Evolutionary conservation across 2,888 invertebrate genomes (phyloP), one percentile per base, ranked within the genome.

Genomic region (Scaptomyza tumidula): DNA sequence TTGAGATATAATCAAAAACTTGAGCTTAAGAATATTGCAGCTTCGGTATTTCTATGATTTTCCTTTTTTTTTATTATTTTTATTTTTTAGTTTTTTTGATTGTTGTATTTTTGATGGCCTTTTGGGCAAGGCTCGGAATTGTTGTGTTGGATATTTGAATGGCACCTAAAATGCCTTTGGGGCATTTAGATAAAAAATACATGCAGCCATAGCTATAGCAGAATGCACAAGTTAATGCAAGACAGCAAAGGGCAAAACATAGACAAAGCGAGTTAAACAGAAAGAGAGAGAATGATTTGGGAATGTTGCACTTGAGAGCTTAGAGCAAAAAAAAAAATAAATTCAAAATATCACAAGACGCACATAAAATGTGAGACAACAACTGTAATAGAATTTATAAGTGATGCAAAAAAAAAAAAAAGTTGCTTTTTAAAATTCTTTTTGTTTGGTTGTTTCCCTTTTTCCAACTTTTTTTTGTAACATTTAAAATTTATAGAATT

Each of bases 101-200:
- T 14, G 39, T 41, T 29, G 37, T 14, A 9, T 45, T 29, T 45
- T 16, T 14, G 50, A 37, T 52, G 56, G 19, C 45, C 60, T 29
- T 54, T 44, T 49, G 75, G 43, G 49, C 7, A 11, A 60, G 65
- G 44, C 59, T 44, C 55, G 45, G 48, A 52, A 65, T 60, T 77
- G 73, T 63, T 77, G 63, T 65, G 41, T 77, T 70, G 69, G 62
- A 71, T 65, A 71, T 71, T 70, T 64, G 57, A 64, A 64, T 71
- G 71, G 61, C 71, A 71, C 39, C 57, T 75, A 86, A 88, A 85
- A 85, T 68, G 84, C 72, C 88, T 80, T 83, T 74, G 60, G 84
- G 88, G 86, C 78, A 80, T 86, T 86, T 72, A 71, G 84, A 84
- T 84, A 83, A 68, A 78, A 88, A 86, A 84, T 72, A 58, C 71